phyloP scores from a whole-genome alignment of 1,140 invertebrate species.

The Ganaspis sp. region DNA sequence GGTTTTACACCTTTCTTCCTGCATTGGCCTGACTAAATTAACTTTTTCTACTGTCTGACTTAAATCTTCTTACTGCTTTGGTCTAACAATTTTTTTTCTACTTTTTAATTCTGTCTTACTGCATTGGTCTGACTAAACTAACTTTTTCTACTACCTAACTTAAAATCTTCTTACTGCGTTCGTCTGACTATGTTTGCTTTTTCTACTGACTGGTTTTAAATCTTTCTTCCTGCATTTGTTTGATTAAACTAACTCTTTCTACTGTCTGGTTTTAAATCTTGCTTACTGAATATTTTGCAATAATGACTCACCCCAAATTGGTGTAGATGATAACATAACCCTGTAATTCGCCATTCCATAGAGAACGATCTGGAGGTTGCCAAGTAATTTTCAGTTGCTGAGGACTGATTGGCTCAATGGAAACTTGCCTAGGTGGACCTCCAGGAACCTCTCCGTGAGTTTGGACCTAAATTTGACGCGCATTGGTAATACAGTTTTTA shows the following conservation, averaged over 20 bases:
- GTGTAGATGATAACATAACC: constrained; percentile 81
- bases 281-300: neutral
- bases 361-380: constrained; percentile 78
- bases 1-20: no score
- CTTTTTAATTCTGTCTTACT: no score
- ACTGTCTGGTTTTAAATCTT: neutral
- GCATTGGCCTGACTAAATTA: no score
- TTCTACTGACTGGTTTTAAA: no score
- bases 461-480: constrained; percentile 61
- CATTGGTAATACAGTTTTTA: neutral
- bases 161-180: no score
- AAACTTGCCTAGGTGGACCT: constrained; percentile 78
- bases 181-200: no score
- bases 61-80: no score
- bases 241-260: constrained; percentile 17
- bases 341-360: constrained; percentile 80
- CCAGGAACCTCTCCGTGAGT: constrained; percentile 82
- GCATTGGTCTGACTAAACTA: no score
- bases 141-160: no score
- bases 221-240: no score
- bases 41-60: no score
- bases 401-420: constrained; percentile 77
- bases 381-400: constrained; percentile 79
- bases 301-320: constrained; percentile 66
- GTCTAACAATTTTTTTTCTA: no score